A percentile compares a stretch with the other conserved stretches of the same genome.
Evolutionary conservation across 2,797 vertebrate genomes (phyloP).

Genomic region (Heliangelus exortis): DNA sequence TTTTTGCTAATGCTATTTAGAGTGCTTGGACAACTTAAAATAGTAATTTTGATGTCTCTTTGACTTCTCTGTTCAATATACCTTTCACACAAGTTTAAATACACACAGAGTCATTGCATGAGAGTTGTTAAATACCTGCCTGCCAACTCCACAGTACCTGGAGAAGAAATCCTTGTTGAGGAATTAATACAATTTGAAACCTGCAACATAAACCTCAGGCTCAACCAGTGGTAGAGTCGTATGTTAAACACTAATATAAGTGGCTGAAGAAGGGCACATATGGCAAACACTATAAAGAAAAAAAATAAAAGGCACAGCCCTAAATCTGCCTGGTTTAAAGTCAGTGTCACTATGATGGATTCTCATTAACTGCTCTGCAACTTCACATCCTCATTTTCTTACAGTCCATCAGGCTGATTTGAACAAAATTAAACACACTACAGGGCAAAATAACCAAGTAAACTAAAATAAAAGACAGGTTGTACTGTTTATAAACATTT

Average conservation of each 20-base stretch:
- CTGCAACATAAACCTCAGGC: neutral
- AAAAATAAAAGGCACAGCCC: neutral
- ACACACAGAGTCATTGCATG: neutral
- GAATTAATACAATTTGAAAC: neutral
- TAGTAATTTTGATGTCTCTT: neutral
- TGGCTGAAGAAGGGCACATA: neutral
- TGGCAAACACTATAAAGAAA: neutral
- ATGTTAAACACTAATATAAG: neutral
- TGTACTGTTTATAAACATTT: neutral
- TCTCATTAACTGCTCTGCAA: neutral
- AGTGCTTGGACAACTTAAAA: neutral
- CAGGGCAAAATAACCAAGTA: neutral
- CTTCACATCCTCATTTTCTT: neutral
- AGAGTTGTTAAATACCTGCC: neutral
- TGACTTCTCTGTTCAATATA: neutral
- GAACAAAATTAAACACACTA: slow-evolving; percentile 9
- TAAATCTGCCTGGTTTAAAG: neutral
- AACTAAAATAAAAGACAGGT: neutral
- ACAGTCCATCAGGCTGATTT: slow-evolving; percentile 3
- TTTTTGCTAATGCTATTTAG: neutral
- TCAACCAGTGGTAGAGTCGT: neutral
- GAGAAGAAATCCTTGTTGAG: neutral
- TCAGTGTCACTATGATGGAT: neutral
- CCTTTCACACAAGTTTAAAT: neutral
- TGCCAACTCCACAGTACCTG: neutral